Percentiles rank a stretch among this genome's conserved stretches.
Conservation (phyloP, 2,888 invertebrate species). For the Leptopterna dolabrata region DNA sequence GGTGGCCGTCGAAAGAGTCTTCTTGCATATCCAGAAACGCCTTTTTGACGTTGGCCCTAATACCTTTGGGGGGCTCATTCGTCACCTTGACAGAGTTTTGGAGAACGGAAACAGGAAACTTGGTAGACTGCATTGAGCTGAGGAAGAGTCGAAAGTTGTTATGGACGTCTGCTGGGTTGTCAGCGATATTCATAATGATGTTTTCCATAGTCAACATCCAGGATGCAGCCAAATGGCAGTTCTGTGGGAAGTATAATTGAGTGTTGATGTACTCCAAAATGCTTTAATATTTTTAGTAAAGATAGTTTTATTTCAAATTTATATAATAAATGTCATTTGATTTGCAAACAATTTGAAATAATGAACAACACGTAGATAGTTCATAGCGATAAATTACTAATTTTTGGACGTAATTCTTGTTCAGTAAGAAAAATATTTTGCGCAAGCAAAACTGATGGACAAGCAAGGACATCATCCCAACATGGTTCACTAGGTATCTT, state of each 20-base stretch:
- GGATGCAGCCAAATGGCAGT: constrained; percentile 92
- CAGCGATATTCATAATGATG: constrained; percentile 78
- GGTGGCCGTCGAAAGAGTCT: constrained; percentile 84
- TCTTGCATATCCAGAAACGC: constrained; percentile 82
- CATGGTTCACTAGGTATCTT: no score
- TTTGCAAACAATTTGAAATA: no score
- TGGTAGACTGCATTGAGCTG: constrained; percentile 88
- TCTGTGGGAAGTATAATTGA: constrained; percentile 71
- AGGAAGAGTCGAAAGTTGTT: constrained; percentile 83
- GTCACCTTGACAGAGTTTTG: constrained; percentile 95
- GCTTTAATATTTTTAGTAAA: no score
- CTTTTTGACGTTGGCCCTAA: constrained; percentile 81
- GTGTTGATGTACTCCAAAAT: no score
- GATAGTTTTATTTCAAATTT: no score
- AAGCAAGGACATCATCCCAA: no score
- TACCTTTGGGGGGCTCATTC: constrained; percentile 92
- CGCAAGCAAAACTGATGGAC: no score
- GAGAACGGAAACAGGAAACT: constrained; percentile 90
- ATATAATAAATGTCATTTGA: no score
- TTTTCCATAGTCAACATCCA: constrained; percentile 91
- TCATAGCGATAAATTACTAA: no score
- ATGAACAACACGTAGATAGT: no score
- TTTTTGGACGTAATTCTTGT: no score
- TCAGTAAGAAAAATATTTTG: no score
- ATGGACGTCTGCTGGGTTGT: constrained; percentile 76